Conservation (phyloP, 2,888 invertebrate species). For the Stenodema calcarata region DNA sequence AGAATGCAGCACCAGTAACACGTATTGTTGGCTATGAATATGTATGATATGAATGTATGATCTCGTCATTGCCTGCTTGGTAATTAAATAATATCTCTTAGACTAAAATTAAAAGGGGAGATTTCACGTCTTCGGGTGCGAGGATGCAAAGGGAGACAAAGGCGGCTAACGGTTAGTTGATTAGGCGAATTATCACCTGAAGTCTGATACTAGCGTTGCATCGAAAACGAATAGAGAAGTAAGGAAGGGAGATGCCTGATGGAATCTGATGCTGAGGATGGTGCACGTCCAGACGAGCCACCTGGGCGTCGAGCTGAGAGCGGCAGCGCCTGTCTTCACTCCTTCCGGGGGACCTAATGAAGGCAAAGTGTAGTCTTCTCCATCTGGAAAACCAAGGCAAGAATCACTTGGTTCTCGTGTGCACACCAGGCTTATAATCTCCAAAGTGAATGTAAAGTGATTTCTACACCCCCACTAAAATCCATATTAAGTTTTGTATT, state of each 20-base stretch:
- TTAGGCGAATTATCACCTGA: conserved; percentile 3
- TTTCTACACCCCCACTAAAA: too few relatives aligned
- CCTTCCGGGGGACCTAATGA: conserved; percentile 51
- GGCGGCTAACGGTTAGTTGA: background rate
- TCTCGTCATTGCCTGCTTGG: too few relatives aligned
- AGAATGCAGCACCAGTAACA: too few relatives aligned
- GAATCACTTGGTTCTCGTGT: background rate
- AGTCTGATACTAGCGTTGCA: background rate
- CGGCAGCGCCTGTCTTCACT: conserved; percentile 40
- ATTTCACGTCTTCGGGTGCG: background rate
- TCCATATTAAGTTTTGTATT: too few relatives aligned
- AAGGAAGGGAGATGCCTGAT: background rate
- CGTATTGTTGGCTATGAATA: too few relatives aligned
- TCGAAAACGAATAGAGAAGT: background rate
- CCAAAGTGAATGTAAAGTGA: too few relatives aligned
- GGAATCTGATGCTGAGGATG: background rate
- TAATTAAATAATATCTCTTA: too few relatives aligned
- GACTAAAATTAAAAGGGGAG: background rate
- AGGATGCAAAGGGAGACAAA: background rate
- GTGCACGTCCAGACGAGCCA: background rate
- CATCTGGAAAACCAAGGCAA: conserved; percentile 42
- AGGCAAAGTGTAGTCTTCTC: conserved; percentile 52
- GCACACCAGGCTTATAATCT: background rate
- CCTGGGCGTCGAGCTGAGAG: background rate
- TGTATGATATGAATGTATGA: too few relatives aligned